These are phyloP conservation scores for Grammomys dolichurus DNA, from an alignment of 2,113 vertebrate species.

Conservation along the genomic window DNA sequence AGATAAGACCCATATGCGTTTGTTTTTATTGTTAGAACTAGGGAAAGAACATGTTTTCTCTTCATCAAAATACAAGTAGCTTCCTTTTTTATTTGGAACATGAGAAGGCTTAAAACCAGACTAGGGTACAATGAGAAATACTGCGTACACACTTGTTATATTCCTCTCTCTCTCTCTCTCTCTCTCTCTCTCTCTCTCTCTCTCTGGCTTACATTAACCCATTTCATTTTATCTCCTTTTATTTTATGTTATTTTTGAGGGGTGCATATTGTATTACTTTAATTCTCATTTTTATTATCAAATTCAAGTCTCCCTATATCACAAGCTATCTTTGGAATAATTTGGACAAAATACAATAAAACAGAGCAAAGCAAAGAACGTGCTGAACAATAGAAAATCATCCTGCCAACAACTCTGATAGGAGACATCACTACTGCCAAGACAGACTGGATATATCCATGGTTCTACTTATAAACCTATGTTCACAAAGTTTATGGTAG, in stretches of 20 bases:
- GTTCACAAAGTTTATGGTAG: background rate
- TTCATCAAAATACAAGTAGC: constrained; percentile 19
- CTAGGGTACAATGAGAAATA: background rate
- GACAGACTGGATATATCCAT: background rate
- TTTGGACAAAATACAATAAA: background rate
- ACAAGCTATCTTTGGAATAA: background rate
- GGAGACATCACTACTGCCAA: background rate
- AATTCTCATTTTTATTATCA: background rate
- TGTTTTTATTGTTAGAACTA: constrained; percentile 37
- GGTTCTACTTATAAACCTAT: background rate
- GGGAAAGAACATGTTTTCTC: constrained; percentile 20
- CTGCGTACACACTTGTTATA: background rate
- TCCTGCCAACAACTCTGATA: background rate
- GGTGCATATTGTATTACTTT: background rate
- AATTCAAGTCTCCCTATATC: background rate
- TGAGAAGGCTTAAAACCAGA: constrained; percentile 19
- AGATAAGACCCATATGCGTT: constrained; percentile 10
- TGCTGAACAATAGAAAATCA: background rate
- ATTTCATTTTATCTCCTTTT: background rate
- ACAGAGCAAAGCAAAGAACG: background rate
- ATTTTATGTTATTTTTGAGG: background rate
- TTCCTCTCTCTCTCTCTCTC: background rate
- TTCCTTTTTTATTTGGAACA: constrained; percentile 46
- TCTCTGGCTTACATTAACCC: background rate
- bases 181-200: background rate